A percentile compares a stretch with the other conserved stretches of the same genome.
These are phyloP conservation scores for Ceuthmochares aereus DNA, from an alignment of 2,113 vertebrate species.

Conservation along the genomic window DNA sequence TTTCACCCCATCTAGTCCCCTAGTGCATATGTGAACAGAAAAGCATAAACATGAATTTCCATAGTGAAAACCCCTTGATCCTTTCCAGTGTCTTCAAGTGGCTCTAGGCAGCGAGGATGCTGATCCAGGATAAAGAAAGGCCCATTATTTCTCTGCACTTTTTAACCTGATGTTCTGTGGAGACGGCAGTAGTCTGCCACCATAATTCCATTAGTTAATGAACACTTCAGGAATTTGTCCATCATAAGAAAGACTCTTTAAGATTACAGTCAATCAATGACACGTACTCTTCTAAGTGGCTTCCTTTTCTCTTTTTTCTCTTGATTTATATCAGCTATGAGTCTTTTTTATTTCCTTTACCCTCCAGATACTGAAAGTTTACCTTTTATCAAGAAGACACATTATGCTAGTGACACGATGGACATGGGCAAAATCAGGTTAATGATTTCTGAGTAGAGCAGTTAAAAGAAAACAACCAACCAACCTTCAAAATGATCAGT, in stretches of 20 bases:
- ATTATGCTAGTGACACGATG: background rate
- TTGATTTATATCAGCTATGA: constrained; percentile 36
- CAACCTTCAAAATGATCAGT: background rate
- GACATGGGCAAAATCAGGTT: background rate
- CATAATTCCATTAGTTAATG: constrained; percentile 76
- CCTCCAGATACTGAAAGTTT: constrained; percentile 16
- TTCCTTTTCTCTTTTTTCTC: constrained; percentile 32
- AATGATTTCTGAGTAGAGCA: background rate
- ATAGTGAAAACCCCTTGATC: background rate
- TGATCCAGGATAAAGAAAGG: background rate
- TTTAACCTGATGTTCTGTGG: constrained; percentile 46
- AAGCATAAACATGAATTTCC: constrained; percentile 29
- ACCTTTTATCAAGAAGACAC: constrained; percentile 33
- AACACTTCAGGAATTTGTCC: constrained; percentile 65
- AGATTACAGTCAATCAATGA: constrained; percentile 69
- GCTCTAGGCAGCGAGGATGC: background rate
- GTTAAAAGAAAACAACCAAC: background rate
- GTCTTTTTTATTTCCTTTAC: constrained; percentile 49
- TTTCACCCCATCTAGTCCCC: background rate
- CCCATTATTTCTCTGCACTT: constrained; percentile 38
- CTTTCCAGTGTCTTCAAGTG: background rate
- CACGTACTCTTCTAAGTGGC: constrained; percentile 38
- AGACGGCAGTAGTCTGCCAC: constrained; percentile 26
- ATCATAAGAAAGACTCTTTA: constrained; percentile 60
- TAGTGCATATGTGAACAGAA: background rate